phyloP scores from a whole-genome alignment of 2,113 vertebrate species.

The Tachysurus fulvidraco region DNA sequence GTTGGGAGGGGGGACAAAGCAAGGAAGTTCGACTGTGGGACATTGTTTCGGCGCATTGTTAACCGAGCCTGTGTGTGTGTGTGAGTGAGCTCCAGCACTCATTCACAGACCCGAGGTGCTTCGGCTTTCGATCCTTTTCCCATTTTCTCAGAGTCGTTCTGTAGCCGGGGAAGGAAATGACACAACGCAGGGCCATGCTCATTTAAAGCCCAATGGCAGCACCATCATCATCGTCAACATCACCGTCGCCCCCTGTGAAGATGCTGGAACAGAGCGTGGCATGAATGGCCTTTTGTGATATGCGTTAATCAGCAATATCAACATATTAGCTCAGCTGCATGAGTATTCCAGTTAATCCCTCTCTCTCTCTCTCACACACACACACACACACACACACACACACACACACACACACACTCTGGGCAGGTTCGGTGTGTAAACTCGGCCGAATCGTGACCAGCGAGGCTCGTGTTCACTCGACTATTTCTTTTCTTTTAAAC shows the following conservation, averaged over 20 bases:
- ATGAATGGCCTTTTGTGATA: neutral
- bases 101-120: constrained; percentile 54
- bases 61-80: constrained; percentile 65
- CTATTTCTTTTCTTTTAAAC: neutral
- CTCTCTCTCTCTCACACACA: neutral
- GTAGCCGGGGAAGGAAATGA: constrained; percentile 55
- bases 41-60: constrained; percentile 74
- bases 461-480: neutral
- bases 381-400: neutral
- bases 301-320: constrained; percentile 28
- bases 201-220: constrained; percentile 41
- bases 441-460: neutral
- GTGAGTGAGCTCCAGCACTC: constrained; percentile 44
- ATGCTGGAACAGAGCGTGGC: constrained; percentile 4
- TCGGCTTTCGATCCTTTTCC: constrained; percentile 35
- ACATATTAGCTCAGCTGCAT: constrained; percentile 27
- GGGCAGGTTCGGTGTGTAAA: neutral
- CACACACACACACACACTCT: neutral
- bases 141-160: constrained; percentile 53
- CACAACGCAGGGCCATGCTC: constrained; percentile 30
- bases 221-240: constrained; percentile 9
- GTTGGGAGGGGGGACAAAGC: constrained; percentile 72
- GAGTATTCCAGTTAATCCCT: constrained; percentile 24
- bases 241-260: constrained; percentile 19
- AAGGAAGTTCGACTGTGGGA: constrained; percentile 74